phyloP scores from a whole-genome alignment of 2,113 vertebrate species.

The Dicaeum eximium region DNA sequence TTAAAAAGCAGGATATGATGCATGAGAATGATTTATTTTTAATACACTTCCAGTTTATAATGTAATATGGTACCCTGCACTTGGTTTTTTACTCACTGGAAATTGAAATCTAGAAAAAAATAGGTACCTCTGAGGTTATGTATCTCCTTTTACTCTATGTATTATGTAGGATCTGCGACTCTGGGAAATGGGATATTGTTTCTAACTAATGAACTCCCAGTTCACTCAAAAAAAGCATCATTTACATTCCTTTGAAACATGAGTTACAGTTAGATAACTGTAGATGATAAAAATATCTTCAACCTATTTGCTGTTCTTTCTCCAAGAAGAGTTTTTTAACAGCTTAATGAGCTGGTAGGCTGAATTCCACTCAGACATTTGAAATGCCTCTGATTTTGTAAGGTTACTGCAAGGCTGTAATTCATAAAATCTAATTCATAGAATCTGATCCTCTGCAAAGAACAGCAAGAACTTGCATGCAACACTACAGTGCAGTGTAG shows the following conservation, averaged over 20 bases:
- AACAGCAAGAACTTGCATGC: neutral
- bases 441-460: neutral
- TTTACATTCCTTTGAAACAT: neutral
- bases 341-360: neutral
- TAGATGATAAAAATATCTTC: neutral
- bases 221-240: neutral
- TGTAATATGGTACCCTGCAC: neutral
- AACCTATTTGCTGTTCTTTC: neutral
- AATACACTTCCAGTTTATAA: slow-evolving; percentile 43
- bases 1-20: slow-evolving; percentile 59
- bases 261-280: neutral
- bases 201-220: neutral
- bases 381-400: neutral
- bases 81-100: neutral
- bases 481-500: neutral
- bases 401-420: neutral
- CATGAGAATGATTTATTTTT: slow-evolving; percentile 59
- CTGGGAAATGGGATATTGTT: neutral
- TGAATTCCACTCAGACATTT: neutral
- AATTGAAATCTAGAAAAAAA: neutral
- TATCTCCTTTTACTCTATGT: neutral
- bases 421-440: neutral
- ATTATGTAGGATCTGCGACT: neutral
- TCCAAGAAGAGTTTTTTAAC: neutral
- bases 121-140: neutral